phyloP scores from a whole-genome alignment of 1,140 invertebrate species.

The Pissodes strobi region DNA sequence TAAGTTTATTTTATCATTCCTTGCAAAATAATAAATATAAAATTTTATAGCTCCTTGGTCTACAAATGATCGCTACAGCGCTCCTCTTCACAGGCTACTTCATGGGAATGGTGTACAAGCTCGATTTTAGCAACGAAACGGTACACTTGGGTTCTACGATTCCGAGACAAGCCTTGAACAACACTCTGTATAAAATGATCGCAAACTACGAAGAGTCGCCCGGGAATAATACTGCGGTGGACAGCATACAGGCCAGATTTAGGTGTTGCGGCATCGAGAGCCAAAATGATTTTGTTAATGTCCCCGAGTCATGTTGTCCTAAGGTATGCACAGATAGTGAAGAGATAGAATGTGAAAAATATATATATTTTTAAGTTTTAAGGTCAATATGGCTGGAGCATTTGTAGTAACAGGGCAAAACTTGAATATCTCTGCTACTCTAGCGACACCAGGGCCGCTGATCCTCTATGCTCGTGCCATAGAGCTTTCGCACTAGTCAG shows the following conservation, averaged over 20 bases:
- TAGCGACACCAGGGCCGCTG: too few relatives aligned
- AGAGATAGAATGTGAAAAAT: not conserved
- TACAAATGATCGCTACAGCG: slow-evolving; percentile 5
- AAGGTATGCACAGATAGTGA: too few relatives aligned
- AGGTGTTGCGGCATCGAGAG: slow-evolving; percentile 30
- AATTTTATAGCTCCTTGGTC: slow-evolving; percentile 1
- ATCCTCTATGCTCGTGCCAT: too few relatives aligned
- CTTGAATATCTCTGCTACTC: too few relatives aligned
- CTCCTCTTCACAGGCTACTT: slow-evolving; percentile 10
- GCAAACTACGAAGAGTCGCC: slow-evolving; percentile 1
- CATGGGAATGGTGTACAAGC: slow-evolving; percentile 13
- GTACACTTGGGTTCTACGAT: slow-evolving; percentile 3
- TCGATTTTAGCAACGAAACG: slow-evolving; percentile 14
- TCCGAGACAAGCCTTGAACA: slow-evolving; percentile 10
- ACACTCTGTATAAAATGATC: slow-evolving; percentile 12
- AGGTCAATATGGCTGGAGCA: too few relatives aligned
- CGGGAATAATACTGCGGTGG: not conserved
- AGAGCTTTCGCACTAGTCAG: too few relatives aligned
- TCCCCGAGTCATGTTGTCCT: not conserved
- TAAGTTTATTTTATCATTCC: slow-evolving; percentile 6
- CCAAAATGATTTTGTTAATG: not conserved
- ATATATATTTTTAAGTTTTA: slow-evolving; percentile 1
- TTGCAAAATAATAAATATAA: not conserved
- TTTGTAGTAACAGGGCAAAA: too few relatives aligned
- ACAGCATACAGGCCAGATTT: slow-evolving; percentile 28